phyloP scores from a whole-genome alignment of 2,113 vertebrate species.

The Noturus placidus region DNA sequence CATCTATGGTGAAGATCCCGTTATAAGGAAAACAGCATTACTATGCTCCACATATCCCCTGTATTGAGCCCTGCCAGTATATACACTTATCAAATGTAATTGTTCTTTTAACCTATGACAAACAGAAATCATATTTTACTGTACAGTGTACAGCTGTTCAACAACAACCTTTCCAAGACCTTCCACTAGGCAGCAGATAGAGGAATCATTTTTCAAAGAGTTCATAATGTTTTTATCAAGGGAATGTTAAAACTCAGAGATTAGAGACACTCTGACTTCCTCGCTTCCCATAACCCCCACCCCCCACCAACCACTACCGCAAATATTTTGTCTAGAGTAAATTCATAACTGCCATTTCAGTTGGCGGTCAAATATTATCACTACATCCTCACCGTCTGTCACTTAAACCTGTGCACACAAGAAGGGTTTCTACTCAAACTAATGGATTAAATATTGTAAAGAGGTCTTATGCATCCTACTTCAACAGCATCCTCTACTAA shows the following conservation, averaged over 20 bases:
- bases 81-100: constrained; percentile 69
- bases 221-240: constrained; percentile 64
- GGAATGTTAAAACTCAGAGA: constrained; percentile 67
- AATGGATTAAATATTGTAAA: constrained; percentile 67
- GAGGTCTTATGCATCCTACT: constrained; percentile 52
- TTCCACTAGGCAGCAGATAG: constrained; percentile 49
- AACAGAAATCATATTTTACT: constrained; percentile 59
- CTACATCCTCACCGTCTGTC: constrained; percentile 72
- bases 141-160: constrained; percentile 53
- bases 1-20: constrained; percentile 54
- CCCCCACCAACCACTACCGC: constrained; percentile 62
- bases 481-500: constrained; percentile 19
- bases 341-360: constrained; percentile 79
- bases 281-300: constrained; percentile 13
- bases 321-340: constrained; percentile 73
- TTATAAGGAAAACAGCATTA: constrained; percentile 31
- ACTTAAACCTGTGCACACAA: constrained; percentile 61
- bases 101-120: constrained; percentile 61
- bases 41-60: constrained; percentile 46
- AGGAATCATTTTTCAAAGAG: constrained; percentile 54
- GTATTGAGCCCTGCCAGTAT: constrained; percentile 58
- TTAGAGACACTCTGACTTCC: constrained; percentile 53
- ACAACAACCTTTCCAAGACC: constrained; percentile 45
- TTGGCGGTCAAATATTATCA: constrained; percentile 77
- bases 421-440: constrained; percentile 55